phyloP scores from a whole-genome alignment of 1,140 invertebrate genomes.

The Frieseomelitta varia region DNA sequence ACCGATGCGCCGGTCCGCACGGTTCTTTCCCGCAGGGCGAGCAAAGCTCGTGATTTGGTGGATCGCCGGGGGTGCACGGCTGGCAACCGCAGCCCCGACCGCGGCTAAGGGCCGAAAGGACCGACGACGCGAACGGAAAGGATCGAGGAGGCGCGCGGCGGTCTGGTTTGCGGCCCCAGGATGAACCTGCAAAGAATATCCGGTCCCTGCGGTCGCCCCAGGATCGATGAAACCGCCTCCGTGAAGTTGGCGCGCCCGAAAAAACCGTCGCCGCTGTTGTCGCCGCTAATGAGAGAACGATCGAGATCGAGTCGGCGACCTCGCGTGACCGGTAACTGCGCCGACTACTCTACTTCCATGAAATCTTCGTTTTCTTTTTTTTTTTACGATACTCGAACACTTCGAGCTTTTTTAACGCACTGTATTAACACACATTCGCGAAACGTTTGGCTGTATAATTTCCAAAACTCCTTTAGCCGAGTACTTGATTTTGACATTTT shows the following conservation, averaged over 20 bases:
- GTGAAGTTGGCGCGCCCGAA: slow-evolving; percentile 34
- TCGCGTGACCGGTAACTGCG: slow-evolving; percentile 11
- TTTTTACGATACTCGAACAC: no score
- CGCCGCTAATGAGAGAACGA: neutral
- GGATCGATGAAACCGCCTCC: slow-evolving; percentile 43
- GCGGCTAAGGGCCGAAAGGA: slow-evolving; percentile 55
- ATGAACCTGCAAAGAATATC: slow-evolving; percentile 56
- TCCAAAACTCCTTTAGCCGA: no score
- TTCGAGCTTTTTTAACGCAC: no score
- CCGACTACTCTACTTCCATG: neutral
- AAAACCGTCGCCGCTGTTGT: slow-evolving; percentile 26
- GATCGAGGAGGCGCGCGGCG: slow-evolving; percentile 49
- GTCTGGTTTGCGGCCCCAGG: slow-evolving; percentile 54
- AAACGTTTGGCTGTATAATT: no score
- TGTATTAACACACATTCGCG: no score
- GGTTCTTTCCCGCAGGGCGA: slow-evolving; percentile 18
- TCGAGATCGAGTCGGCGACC: neutral
- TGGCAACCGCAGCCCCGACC: slow-evolving; percentile 60
- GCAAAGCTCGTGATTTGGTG: slow-evolving; percentile 58
- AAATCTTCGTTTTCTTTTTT: neutral
- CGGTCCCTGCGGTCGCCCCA: slow-evolving; percentile 43
- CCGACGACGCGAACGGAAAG: slow-evolving; percentile 52
- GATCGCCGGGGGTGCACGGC: slow-evolving; percentile 53
- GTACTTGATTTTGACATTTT: no score
- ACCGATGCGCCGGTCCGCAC: slow-evolving; percentile 26